Evolutionary conservation across 2,113 vertebrate genomes (phyloP), one percentile per base, ranked within the genome.

Genomic region (Hoplias malabaricus): DNA sequence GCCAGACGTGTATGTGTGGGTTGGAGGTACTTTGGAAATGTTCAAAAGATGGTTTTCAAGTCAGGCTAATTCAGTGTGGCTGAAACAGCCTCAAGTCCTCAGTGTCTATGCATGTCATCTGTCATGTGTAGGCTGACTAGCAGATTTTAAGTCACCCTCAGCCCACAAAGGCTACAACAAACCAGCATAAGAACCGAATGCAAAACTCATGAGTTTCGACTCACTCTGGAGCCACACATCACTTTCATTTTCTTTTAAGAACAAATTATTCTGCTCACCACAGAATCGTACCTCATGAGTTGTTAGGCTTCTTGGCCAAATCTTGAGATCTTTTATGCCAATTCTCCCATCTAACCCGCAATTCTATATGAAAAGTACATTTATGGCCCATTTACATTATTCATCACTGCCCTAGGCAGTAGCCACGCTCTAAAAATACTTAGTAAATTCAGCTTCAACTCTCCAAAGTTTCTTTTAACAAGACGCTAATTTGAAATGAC

Each of bases 21-120:
- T 43, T 33, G 77, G 56, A 36, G 34, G 11, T 56, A 65, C 34
- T 33, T 69, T 53, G n/a, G 61, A 69, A 36, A 56, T 34, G 9
- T 12, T 16, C 56, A 70, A 34, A 42, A 40, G 25, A 43, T 27
- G 13, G 19, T 23, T 21, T 54, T n/a, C 6, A 70, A 29, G 54
- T 27, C 54, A 57, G 25, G 13, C 66, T 69, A 56, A 67, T 43
- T 50, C 53, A 77, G 38, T 68, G 38, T 27, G 21, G 53, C 29
- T 40, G 21, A 46, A 25, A 71, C 31, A 62, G 46, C 16, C 27
- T 23, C 4, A 7, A 38, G 23, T 19, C 23, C 6, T n/a, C 34
- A 57, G 9, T 6, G 27, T 72, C 38, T 25, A 9, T 43, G 27
- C 19, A 14, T 43, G 36, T 57, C 34, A 57, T 31, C 5, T 19